Conservation (phyloP, 1,140 invertebrate genomes). For the Octopus sinensis region DNA sequence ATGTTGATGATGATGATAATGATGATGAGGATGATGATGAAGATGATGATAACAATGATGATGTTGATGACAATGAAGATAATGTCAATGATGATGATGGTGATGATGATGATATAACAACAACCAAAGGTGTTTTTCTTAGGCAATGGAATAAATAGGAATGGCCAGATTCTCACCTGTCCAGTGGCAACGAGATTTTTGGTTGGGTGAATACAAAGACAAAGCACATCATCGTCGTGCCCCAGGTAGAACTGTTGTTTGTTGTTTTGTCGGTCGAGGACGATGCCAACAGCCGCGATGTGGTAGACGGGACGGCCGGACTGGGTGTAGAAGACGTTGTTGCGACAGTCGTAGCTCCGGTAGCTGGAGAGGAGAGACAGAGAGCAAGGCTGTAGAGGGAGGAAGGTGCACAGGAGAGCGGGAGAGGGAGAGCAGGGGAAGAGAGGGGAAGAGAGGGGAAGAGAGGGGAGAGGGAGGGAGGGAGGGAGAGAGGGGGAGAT, state of each 20-base stretch:
- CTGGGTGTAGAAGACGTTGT: constrained; percentile 57
- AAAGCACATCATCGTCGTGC: constrained; percentile 58
- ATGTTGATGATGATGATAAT: too few species aligned
- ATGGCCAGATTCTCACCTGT: constrained; percentile 39
- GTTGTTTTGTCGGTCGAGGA: constrained; percentile 50
- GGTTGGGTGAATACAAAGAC: constrained; percentile 54
- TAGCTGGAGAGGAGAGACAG: constrained; percentile 44
- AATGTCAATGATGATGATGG: too few species aligned
- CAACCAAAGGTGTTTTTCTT: too few species aligned
- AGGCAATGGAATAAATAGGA: too few species aligned
- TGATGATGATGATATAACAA: too few species aligned
- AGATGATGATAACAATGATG: too few species aligned
- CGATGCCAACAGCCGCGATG: constrained; percentile 55
- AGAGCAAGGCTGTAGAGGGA: not conserved
- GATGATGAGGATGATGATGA: too few species aligned
- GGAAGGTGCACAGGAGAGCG: not conserved
- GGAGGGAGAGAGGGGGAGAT: too few species aligned
- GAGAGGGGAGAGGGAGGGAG: too few species aligned
- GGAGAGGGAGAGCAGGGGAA: too few species aligned
- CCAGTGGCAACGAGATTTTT: constrained; percentile 57
- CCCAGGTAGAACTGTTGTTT: constrained; percentile 54
- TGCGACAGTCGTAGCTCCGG: constrained; percentile 58
- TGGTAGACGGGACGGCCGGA: constrained; percentile 55
- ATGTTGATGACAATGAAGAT: too few species aligned
- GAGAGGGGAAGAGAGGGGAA: too few species aligned